phyloP scores from a whole-genome alignment of 2,888 invertebrate genomes.

The Cantharis flavilabris region DNA sequence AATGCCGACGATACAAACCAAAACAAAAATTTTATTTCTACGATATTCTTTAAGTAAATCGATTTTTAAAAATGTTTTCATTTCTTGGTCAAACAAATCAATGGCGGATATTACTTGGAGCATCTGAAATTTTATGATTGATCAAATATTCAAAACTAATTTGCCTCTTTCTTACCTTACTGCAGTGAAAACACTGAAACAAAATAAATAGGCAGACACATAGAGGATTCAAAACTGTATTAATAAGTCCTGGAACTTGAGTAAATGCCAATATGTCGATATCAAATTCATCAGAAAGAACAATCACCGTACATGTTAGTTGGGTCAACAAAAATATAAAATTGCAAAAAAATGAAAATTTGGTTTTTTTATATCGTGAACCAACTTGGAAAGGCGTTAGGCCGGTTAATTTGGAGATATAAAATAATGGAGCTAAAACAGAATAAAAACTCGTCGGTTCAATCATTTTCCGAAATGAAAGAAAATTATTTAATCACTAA shows the following conservation, averaged over 20 bases:
- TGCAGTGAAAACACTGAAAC: neutral
- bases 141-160: neutral
- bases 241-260: neutral
- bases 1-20: neutral
- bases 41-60: neutral
- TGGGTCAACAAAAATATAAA: neutral
- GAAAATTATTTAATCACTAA: no score
- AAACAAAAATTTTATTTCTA: neutral
- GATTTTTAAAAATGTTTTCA: neutral
- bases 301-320: neutral
- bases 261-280: neutral
- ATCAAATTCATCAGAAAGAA: neutral
- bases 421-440: neutral
- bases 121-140: neutral
- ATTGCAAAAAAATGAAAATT: neutral
- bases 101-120: neutral
- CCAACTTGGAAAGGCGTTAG: neutral
- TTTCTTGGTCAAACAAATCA: neutral
- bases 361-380: neutral
- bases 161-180: neutral
- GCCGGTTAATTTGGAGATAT: neutral
- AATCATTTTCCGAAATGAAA: no score
- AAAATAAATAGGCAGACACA: neutral
- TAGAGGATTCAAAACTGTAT: neutral
- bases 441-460: neutral